phyloP scores from a whole-genome alignment of 2,797 vertebrate genomes.

The Acridotheres tristis region DNA sequence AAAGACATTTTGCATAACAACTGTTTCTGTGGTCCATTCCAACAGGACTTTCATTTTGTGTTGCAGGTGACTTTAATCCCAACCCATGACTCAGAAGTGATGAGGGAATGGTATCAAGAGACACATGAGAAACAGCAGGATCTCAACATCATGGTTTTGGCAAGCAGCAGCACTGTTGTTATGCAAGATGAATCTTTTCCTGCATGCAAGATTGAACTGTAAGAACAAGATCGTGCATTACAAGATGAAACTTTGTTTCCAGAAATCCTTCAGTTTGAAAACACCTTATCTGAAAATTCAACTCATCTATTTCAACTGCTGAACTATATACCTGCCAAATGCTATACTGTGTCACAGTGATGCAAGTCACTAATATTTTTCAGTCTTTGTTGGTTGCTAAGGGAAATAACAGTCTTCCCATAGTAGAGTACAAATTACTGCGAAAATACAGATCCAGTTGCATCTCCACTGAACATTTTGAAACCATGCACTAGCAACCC shows the following conservation, averaged over 20 bases:
- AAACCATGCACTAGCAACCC: constrained; percentile 80
- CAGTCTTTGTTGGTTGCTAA: constrained; percentile 77
- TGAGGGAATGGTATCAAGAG: constrained; percentile 98
- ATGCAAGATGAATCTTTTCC: constrained; percentile 99
- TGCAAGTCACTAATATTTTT: constrained; percentile 77
- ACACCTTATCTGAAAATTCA: constrained; percentile 76
- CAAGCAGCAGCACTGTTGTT: constrained; percentile 98
- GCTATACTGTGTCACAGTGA: constrained; percentile 77
- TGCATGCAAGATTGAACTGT: constrained; percentile 98
- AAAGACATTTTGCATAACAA: background rate
- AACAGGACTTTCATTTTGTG: background rate
- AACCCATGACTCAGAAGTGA: constrained; percentile 96
- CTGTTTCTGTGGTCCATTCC: background rate
- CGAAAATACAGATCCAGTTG: constrained; percentile 73
- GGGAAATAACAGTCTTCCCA: constrained; percentile 77
- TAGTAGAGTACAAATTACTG: constrained; percentile 75
- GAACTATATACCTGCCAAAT: constrained; percentile 79
- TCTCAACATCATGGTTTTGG: constrained; percentile 98
- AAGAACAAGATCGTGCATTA: constrained; percentile 59
- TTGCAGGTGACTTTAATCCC: constrained; percentile 95
- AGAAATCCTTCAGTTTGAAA: constrained; percentile 77
- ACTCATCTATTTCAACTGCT: constrained; percentile 73
- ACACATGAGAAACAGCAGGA: constrained; percentile 97
- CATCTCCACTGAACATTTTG: constrained; percentile 73
- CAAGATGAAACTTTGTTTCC: constrained; percentile 71